Evolutionary conservation across 2,888 invertebrate species (phyloP).

Genomic region (Athalia rosae): DNA sequence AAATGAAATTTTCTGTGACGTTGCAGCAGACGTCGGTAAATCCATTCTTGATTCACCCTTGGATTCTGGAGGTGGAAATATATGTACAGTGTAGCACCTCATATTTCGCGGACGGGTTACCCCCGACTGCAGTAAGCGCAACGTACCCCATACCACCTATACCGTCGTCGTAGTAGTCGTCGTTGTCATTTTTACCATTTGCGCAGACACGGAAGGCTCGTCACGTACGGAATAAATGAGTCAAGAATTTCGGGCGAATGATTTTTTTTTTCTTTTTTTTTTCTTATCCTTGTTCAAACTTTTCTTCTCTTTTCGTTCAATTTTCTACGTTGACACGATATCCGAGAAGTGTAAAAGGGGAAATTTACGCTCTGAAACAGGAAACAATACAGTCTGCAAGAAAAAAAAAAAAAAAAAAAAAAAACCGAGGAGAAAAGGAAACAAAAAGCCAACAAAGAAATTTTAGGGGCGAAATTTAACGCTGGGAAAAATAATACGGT

Average conservation of each 20-base stretch:
- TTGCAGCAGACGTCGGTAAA: slow-evolving; percentile 36
- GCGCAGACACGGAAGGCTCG: background rate
- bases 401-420: no score
- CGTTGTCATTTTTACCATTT: no score
- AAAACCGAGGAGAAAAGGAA: no score
- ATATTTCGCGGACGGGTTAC: background rate
- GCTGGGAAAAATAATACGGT: slow-evolving; percentile 27
- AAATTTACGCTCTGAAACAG: no score
- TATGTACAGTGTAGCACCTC: slow-evolving; percentile 23
- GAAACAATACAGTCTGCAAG: no score
- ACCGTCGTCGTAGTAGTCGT: background rate
- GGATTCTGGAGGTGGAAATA: slow-evolving; percentile 8
- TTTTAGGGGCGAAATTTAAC: slow-evolving; percentile 14
- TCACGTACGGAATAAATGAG: slow-evolving; percentile 25
- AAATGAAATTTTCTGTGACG: slow-evolving; percentile 7
- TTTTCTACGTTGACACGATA: background rate
- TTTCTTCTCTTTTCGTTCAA: background rate
- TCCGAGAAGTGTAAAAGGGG: background rate
- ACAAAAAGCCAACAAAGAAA: slow-evolving; percentile 16
- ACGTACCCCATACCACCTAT: background rate
- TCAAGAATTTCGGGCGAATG: background rate
- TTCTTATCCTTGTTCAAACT: background rate
- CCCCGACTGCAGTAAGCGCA: background rate
- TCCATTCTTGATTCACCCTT: slow-evolving; percentile 37
- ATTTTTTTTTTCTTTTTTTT: slow-evolving; percentile 8